Evolutionary conservation across 1,140 invertebrate species (phyloP), one percentile per base, ranked within the genome.

Genomic region (Zaprionus kolodkinae): DNA sequence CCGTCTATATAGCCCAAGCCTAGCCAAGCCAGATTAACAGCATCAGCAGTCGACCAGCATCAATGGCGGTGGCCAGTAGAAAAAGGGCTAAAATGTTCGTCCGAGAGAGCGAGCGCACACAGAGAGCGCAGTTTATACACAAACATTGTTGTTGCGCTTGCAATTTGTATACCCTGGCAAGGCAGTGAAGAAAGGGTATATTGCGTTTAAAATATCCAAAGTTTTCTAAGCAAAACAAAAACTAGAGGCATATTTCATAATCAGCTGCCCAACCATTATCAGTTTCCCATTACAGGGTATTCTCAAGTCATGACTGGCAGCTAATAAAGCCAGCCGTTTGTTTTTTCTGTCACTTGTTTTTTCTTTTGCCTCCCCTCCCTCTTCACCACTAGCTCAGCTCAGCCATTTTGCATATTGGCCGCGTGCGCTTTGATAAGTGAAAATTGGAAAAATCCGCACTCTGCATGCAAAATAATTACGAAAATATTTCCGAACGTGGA

Each of bases 401-500:
- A 52, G 36, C 33, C 55, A 62, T 87, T 87, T 79, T 87, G 83
- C 84, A 88, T 89, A 84, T 88, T 89, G 84, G 70, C 85, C 85
- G 68, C 72, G 84, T 80, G 84, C 72, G 85, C 85, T 89, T 90
- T 89, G 85, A 89, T 89, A 89, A 89, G 85, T 89, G 85, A 89
- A 89, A 89, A 89, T 89, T 89, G 85, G 85, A 89, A 89, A 88
- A 89, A 89, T 87, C 79, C 85, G 88, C 85, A 81, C 85, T 89
- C 81, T 89, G 85, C 85, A 88, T 87, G 84, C 80, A 89, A 88
- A 87, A 87, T 88, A 87, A 87, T 88, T 88, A 87, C 85, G 71
- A 88, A 89, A 88, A 89, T 89, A 85, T 89, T 89, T 89, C 63
- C 83, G 40, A 68, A 60, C 38, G 52, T 27, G 43, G 48, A 33